Evolutionary conservation across 2,888 invertebrate species (phyloP).

Genomic region (Cosmia pyralina): DNA sequence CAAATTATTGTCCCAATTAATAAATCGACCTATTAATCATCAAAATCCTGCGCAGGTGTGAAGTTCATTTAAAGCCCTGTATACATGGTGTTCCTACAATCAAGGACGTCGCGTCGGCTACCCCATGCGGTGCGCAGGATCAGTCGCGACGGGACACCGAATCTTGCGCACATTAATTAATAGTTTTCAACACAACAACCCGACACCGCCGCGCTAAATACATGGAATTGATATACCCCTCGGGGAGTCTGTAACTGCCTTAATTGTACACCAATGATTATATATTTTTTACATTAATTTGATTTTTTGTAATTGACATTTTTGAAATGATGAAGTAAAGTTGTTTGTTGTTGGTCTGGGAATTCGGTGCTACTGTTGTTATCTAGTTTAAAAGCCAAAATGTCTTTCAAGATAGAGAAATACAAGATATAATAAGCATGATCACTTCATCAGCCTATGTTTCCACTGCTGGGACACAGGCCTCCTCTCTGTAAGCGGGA

Average conservation of each 20-base stretch:
- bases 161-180: constrained; percentile 79
- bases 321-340: constrained; percentile 21
- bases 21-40: constrained; percentile 45
- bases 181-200: constrained; percentile 73
- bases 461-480: too few species aligned
- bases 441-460: too few species aligned
- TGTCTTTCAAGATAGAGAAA: too few species aligned
- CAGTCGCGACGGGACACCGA: constrained; percentile 76
- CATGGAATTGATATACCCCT: constrained; percentile 72
- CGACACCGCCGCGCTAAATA: constrained; percentile 71
- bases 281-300: constrained; percentile 58
- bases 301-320: constrained; percentile 62
- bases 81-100: constrained; percentile 68
- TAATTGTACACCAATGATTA: constrained; percentile 71
- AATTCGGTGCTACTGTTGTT: constrained; percentile 15
- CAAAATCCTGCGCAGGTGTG: constrained; percentile 60
- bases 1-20: constrained; percentile 29
- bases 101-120: constrained; percentile 67
- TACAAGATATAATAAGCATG: too few species aligned
- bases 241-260: constrained; percentile 75
- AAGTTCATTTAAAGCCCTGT: constrained; percentile 48
- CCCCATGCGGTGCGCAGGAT: constrained; percentile 79
- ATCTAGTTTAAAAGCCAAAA: not conserved
- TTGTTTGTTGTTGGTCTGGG: constrained; percentile 17
- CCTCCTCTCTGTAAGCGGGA: too few species aligned